A percentile compares a stretch with the other conserved stretches of the same genome.
Evolutionary conservation across 2,113 vertebrate species (phyloP).

Genomic region (Pelusios castaneus): DNA sequence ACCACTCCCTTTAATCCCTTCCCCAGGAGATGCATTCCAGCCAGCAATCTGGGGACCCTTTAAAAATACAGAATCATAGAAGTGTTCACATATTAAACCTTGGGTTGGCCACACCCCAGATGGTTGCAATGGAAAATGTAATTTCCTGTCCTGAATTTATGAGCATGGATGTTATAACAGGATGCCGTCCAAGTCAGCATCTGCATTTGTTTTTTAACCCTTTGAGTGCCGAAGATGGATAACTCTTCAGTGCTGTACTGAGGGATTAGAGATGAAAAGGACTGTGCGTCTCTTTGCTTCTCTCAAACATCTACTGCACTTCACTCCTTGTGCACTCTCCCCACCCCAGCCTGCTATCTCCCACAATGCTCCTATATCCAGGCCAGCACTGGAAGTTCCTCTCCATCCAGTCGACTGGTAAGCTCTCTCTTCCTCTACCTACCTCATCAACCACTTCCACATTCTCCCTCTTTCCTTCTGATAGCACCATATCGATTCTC

Average conservation of each 20-base stretch:
- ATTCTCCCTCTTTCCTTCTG: not conserved
- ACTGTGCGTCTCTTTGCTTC: not conserved
- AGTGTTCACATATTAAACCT: not conserved
- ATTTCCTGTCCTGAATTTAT: not conserved
- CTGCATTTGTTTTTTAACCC: not conserved
- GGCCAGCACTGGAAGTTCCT: not conserved
- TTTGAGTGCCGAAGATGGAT: not conserved
- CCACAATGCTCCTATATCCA: not conserved
- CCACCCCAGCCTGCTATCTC: not conserved
- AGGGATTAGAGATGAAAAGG: not conserved
- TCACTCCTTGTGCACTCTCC: not conserved
- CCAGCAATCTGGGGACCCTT: not conserved
- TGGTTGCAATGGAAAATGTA: not conserved
- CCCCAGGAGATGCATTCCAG: not conserved
- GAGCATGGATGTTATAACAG: not conserved
- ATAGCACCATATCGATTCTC: not conserved
- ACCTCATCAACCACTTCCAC: not conserved
- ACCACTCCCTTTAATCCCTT: not conserved
- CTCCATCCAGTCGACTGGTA: not conserved
- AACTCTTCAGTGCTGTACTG: not conserved
- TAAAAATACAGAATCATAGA: not conserved
- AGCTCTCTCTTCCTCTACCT: not conserved
- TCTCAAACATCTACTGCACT: not conserved
- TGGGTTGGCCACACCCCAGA: accelerated
- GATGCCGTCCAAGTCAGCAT: not conserved